Conservation (phyloP, 2,113 vertebrate genomes). For the Peucedramus taeniatus region DNA sequence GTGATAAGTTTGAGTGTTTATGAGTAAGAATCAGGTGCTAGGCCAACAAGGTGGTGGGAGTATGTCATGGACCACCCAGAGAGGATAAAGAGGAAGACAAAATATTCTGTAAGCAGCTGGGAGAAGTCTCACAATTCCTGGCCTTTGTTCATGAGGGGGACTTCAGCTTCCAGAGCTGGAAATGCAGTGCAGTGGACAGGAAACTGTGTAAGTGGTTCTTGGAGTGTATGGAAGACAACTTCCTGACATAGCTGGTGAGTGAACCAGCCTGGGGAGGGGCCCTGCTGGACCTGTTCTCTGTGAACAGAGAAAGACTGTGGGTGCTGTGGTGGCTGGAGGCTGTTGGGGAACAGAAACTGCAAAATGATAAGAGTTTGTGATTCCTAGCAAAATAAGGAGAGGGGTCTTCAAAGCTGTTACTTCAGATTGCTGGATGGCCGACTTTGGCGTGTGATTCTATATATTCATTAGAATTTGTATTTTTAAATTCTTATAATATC, state of each 20-base stretch:
- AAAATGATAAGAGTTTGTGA: neutral
- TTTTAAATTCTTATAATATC: neutral
- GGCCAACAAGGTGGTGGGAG: neutral
- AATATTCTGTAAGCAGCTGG: neutral
- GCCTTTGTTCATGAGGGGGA: neutral
- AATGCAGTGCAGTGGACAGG: neutral
- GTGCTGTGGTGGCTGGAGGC: neutral
- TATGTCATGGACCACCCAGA: neutral
- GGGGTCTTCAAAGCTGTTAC: neutral
- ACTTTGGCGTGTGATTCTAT: neutral
- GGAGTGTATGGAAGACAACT: too few relatives aligned
- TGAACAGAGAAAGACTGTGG: neutral
- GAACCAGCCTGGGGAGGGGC: too few relatives aligned
- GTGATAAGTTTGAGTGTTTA: neutral
- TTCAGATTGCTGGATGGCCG: neutral
- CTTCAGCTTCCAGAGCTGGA: neutral
- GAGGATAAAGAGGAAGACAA: neutral
- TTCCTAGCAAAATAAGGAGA: neutral
- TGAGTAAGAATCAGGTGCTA: neutral
- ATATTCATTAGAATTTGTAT: neutral
- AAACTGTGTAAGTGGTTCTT: neutral
- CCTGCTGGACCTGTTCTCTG: neutral
- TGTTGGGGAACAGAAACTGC: neutral
- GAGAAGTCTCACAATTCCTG: neutral
- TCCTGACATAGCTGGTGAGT: neutral